Conservation (phyloP, 2,888 invertebrate species). For the Idaea aversata region DNA sequence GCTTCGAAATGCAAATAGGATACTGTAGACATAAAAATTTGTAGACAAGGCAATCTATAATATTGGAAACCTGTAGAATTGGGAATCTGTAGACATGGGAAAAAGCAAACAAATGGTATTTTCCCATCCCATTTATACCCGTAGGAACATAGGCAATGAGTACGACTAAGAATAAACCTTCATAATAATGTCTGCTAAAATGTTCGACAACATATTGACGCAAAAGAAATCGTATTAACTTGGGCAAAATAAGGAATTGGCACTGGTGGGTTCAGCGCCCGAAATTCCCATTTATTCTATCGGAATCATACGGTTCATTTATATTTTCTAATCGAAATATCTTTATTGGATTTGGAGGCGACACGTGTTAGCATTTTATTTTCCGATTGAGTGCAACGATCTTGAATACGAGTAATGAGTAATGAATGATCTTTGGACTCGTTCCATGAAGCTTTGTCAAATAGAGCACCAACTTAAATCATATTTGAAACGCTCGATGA, state of each 20-base stretch:
- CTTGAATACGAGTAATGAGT: conserved; percentile 38
- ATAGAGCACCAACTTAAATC: background rate
- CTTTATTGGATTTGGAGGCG: conserved; percentile 21
- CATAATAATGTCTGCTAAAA: background rate
- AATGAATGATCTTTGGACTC: conserved; percentile 40
- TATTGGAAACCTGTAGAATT: too few relatives aligned
- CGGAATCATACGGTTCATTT: conserved; percentile 26
- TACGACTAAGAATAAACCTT: background rate
- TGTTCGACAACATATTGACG: background rate
- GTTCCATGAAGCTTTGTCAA: background rate
- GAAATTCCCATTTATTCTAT: conserved; percentile 7
- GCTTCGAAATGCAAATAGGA: too few relatives aligned
- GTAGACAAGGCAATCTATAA: too few relatives aligned
- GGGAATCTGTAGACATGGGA: too few relatives aligned
- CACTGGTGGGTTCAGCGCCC: background rate
- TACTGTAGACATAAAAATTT: too few relatives aligned
- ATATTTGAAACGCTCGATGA: too few relatives aligned
- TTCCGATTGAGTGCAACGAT: conserved; percentile 37
- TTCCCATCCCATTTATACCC: conserved; percentile 3
- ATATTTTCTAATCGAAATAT: conserved; percentile 25
- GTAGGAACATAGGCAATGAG: background rate
- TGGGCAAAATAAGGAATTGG: background rate
- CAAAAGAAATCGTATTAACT: background rate
- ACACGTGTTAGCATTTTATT: conserved; percentile 44
- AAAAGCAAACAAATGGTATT: background rate